A percentile compares a stretch with the other conserved stretches of the same genome.
Conservation (phyloP, 2,113 vertebrate species). For the Thermophis baileyi region DNA sequence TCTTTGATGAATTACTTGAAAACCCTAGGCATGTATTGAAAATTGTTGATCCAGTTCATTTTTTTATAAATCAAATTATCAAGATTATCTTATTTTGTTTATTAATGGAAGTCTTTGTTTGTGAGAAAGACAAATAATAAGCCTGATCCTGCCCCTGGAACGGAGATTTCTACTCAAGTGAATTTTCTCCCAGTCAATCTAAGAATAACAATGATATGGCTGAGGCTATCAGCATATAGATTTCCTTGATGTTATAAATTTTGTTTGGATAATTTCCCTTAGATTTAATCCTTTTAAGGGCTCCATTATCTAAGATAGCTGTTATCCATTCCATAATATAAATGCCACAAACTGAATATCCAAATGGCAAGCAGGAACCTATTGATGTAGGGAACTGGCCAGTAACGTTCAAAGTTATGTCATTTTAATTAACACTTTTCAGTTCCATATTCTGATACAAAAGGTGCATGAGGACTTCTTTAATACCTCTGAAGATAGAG, state of each 20-base stretch:
- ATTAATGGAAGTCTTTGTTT: not conserved
- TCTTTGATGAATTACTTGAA: not conserved
- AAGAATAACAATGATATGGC: not conserved
- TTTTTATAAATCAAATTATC: not conserved
- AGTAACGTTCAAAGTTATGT: not conserved
- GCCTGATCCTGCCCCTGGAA: not conserved
- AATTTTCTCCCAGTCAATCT: not conserved
- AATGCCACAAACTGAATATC: not conserved
- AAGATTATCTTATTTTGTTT: not conserved
- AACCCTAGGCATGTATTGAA: not conserved
- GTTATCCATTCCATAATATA: not conserved
- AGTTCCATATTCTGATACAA: not conserved
- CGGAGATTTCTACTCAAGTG: not conserved
- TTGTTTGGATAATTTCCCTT: not conserved
- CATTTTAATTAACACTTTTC: not conserved
- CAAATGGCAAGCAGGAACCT: not conserved
- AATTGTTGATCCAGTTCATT: not conserved
- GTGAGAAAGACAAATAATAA: not conserved
- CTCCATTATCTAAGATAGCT: not conserved
- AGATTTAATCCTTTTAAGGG: not conserved
- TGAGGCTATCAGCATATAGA: not conserved
- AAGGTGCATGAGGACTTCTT: not conserved
- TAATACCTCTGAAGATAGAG: not conserved
- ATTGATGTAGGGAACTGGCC: not conserved
- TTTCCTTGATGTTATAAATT: not conserved